phyloP scores from a whole-genome alignment of 2,888 invertebrate genomes.

The Diarsia brunnea region DNA sequence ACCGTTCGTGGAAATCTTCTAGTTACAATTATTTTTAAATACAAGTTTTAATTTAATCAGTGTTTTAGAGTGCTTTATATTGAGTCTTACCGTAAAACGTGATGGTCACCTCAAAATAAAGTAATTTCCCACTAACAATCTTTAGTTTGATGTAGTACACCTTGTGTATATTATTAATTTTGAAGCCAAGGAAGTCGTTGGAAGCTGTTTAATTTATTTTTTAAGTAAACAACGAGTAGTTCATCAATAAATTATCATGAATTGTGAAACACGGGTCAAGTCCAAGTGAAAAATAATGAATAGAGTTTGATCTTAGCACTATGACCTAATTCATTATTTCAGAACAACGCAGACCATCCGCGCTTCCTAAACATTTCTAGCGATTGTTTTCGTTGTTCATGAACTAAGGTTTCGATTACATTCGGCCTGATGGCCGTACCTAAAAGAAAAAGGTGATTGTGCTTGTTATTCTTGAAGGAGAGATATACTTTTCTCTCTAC shows the following conservation, averaged over 20 bases:
- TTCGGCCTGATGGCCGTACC: background rate
- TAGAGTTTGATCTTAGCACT: background rate
- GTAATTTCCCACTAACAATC: no score
- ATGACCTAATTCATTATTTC: background rate
- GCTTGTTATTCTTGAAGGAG: background rate
- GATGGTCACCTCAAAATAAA: no score
- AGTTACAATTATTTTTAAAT: no score
- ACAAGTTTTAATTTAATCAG: no score
- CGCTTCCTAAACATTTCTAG: background rate
- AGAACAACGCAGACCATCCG: background rate
- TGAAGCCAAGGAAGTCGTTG: background rate
- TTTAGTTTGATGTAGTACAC: no score
- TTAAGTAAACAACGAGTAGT: background rate
- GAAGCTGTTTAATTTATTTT: background rate
- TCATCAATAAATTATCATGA: no score
- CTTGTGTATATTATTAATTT: background rate
- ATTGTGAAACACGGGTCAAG: background rate
- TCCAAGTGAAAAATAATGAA: background rate
- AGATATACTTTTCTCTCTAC: background rate
- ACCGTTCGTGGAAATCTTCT: no score
- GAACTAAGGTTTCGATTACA: background rate
- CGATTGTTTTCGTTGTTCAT: background rate
- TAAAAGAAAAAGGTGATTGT: background rate
- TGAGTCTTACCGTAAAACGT: no score
- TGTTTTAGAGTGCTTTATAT: no score